A percentile compares a stretch with the other conserved stretches of the same genome.
phyloP scores from a whole-genome alignment of 1,140 invertebrate species.

The Arion vulgaris region DNA sequence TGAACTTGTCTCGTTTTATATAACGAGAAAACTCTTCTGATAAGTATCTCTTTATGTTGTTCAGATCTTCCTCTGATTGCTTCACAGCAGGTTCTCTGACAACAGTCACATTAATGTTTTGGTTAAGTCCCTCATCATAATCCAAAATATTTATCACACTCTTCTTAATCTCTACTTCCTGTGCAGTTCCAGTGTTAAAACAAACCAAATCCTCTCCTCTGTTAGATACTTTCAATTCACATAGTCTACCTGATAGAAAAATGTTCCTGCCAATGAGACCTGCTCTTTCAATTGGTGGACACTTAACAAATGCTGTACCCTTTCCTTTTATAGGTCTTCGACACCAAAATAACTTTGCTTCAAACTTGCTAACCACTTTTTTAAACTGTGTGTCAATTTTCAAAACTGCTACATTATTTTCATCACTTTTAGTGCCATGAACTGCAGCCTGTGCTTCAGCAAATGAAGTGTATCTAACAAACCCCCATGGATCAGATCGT shows the following conservation, averaged over 20 bases:
- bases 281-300: constrained; percentile 12
- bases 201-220: constrained; percentile 14
- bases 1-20: neutral
- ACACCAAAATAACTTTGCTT: constrained; percentile 16
- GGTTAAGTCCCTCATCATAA: neutral
- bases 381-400: neutral
- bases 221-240: neutral
- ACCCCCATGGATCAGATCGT: constrained; percentile 19
- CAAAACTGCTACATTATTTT: constrained; percentile 6
- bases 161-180: constrained; percentile 6
- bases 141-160: neutral
- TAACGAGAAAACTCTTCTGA: neutral
- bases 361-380: neutral
- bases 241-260: neutral
- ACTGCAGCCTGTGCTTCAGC: constrained; percentile 17
- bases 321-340: constrained; percentile 18
- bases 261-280: constrained; percentile 1
- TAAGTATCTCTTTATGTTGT: neutral
- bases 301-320: constrained; percentile 32
- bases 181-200: neutral
- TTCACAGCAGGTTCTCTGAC: neutral
- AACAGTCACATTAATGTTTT: neutral
- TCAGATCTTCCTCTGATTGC: neutral
- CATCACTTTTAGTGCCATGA: neutral
- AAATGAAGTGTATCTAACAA: constrained; percentile 1